Conservation (phyloP, 2,797 vertebrate genomes). For the Tauraco hartlaubi region DNA sequence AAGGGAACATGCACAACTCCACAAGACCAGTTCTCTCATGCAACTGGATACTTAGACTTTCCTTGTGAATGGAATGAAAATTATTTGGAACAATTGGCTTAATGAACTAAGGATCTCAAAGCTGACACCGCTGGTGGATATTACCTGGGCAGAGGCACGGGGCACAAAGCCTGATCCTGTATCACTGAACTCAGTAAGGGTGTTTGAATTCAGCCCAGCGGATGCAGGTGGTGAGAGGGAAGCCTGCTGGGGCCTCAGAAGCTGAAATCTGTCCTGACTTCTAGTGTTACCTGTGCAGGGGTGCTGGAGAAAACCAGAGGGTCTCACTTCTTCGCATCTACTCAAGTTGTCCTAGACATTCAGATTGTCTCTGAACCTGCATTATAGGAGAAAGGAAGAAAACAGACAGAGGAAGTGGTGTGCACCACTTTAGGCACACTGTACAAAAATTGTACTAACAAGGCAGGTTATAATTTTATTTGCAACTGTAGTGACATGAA, state of each 20-base stretch:
- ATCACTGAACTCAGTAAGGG: not conserved
- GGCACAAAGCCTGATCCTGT: not conserved
- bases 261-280: not conserved
- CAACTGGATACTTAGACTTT: not conserved
- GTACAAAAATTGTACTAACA: not conserved
- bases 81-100: not conserved
- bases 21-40: not conserved
- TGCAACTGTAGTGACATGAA: not conserved
- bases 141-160: not conserved
- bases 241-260: not conserved
- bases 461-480: not conserved
- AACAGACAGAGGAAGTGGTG: not conserved
- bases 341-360: not conserved
- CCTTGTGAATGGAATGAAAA: not conserved
- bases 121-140: not conserved
- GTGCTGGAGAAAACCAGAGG: not conserved
- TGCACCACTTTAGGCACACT: not conserved
- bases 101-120: not conserved
- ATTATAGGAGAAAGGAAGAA: not conserved
- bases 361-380: not conserved
- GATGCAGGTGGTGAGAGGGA: not conserved
- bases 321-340: not conserved
- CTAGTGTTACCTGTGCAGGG: not conserved
- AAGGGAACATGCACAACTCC: not conserved
- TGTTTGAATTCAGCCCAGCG: not conserved